Evolutionary conservation across 1,140 invertebrate genomes (phyloP), one percentile per base, ranked within the genome.

Genomic region (Eriocheir sinensis): DNA sequence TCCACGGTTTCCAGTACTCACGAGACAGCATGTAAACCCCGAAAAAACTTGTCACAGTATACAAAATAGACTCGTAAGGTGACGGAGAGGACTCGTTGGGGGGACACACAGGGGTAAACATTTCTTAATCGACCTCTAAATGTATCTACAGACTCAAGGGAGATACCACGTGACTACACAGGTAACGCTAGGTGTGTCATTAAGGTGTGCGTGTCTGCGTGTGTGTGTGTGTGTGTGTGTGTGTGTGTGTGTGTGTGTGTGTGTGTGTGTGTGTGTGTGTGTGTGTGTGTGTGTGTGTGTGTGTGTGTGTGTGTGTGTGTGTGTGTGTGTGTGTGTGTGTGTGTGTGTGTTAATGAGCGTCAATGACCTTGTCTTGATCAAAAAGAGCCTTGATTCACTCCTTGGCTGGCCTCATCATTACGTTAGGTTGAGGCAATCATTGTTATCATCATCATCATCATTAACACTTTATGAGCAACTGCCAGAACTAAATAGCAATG

Each of bases 61-160:
- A 72, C 60, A 72, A 72, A 72, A 72, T 72, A 72, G 60, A 72
- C 60, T 72, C 60, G 60, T 72, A 72, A 72, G n/a, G n/a, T 72
- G 60, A 72, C 60, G 9, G 60, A n/a, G 60, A 72, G 17, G 60
- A 72, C 60, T 72, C 60, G 60, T 21, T 12, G 60, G 60, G 60
- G 60, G 60, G 60, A 72, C 60, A 72, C 60, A 72, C 60, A 53
- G 12, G 48, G 60, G 60, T 0, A n/a, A 72, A 72, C 60, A 72
- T 72, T 72, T 72, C n/a, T 27, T 72, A 72, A 72, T 72, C n/a
- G 60, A 72, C n/a, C 21, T 72, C 60, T 72, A 72, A 72, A 72
- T 72, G 60, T 72, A 72, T 72, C 60, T 72, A 72, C 60, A 72
- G 60, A 72, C 60, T 72, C 4, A 72, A 72, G 17, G 60, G 27